These are phyloP conservation scores for Crematogaster levior DNA, from an alignment of 2,888 invertebrate genomes.

Conservation along the genomic window DNA sequence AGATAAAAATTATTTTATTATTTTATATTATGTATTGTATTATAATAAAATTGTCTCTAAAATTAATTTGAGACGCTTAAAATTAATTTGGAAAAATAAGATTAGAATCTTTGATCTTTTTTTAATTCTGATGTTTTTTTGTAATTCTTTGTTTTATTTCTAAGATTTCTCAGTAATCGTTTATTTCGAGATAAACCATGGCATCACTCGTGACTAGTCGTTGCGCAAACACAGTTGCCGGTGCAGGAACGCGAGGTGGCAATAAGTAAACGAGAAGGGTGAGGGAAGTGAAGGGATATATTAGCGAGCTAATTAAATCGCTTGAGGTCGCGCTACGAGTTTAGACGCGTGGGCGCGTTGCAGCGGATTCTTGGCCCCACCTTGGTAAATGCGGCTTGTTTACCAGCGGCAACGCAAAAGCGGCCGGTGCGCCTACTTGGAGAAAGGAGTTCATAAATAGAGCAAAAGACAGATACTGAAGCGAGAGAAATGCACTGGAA, in stretches of 20 bases:
- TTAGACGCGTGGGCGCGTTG: constrained; percentile 73
- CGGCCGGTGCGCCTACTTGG: constrained; percentile 11
- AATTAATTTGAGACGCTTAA: background rate
- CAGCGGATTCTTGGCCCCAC: constrained; percentile 73
- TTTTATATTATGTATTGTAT: too few relatives aligned
- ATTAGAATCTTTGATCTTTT: background rate
- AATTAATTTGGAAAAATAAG: constrained; percentile 10
- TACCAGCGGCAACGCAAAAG: constrained; percentile 48
- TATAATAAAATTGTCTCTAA: too few relatives aligned
- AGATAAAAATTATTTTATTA: background rate
- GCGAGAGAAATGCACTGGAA: constrained; percentile 18
- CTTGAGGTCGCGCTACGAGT: constrained; percentile 69
- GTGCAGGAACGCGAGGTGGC: constrained; percentile 19
- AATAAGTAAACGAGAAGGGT: constrained; percentile 7
- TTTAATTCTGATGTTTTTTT: background rate
- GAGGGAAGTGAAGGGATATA: constrained; percentile 57
- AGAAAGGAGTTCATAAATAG: constrained; percentile 40
- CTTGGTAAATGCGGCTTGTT: constrained; percentile 69
- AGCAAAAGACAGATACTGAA: constrained; percentile 9
- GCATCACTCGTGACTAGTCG: constrained; percentile 15
- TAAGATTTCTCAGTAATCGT: background rate
- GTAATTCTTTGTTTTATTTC: too few relatives aligned
- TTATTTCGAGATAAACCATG: background rate
- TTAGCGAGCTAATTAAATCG: constrained; percentile 77
- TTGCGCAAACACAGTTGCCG: constrained; percentile 18